Base-by-base conservation (phyloP, 2,113 vertebrate genomes). In the Trichechus manatus region DNA sequence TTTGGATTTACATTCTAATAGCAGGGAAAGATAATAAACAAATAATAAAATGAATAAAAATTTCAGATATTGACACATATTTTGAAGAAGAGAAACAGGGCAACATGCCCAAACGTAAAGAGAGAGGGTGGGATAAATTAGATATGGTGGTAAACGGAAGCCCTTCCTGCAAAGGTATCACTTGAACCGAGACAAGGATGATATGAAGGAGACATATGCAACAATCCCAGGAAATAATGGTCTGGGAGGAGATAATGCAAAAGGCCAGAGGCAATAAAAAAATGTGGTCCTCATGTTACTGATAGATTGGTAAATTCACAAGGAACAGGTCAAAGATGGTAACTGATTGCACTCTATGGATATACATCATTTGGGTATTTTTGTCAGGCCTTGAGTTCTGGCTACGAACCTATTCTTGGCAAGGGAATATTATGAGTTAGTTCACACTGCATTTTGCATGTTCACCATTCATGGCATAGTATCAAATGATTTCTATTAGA, bases 371-470 rank as follows among this genome's bases (percentile, higher is more conserved):
- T 63, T 59, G 17, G n/a, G 0, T 68, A 36, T 91, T 90, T 91
- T 59, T 15, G 39, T 86, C 31, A 87, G n/a, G n/a, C 17, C 29
- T 78, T 81, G 39, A 80, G 10, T 81, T 89, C 85, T 89, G 36
- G 29, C 42, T 93, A 50, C 39, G 68, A 87, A 50, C 11, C 9
- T 96, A 27, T 33, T 84, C 13, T 39, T 94, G 50, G 23, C 14
- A 91, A 91, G 5, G 61, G 19, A 33, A 56, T 75, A 8, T 23
- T 13, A n/a, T 75, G 47, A 61, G 44, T 27, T 64, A 66, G 59
- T 68, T 93, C 27, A 78, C 15, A 93, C 29, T 42, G 17, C 23
- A 81, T 93, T 91, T 96, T 94, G 36, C 74, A 94, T 70, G 53
- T 56, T 94, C 23, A 47, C 61, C 36, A 22, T 74, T 61, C 6